Base-by-base conservation (phyloP, 1,140 invertebrate species). In the Halictus rubicundus region DNA sequence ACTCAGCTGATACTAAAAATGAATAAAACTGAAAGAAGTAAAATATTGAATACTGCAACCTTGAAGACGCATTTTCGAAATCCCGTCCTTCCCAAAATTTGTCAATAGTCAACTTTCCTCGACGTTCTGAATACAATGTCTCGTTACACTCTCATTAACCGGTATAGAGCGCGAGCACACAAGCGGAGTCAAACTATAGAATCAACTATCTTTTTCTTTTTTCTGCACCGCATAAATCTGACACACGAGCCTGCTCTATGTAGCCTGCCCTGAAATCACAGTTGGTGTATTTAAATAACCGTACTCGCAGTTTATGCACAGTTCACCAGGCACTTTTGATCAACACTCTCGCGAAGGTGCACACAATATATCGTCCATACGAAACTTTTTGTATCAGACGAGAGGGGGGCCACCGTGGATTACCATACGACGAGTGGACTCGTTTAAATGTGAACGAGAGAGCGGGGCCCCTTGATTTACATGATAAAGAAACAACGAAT, bases 401-500 rank as follows among this genome's bases (percentile, higher is more conserved):
- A 64, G 74, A 27, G 21, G 39, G 3, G 10, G 8, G 10, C 39
- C 25, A 61, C 42, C 25, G 25, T 5, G n/a, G 46, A 77, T 77
- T 77, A 77, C 39, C 74, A 77, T 77, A 77, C 39, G 74, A 77
- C 27, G 65, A 77, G 74, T 77, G 65, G 74, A 61, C 61, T 66
- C 63, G 74, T 69, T 76, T 68, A 76, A 76, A 76, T 32, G 49
- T 37, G 39, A 60, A 46, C 54, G 14, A 60, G 42, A 64, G 32
- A 32, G 32, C 32, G 1, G 49, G 39, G n/a, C 16, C 25, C 21
- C 39, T 54, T 54, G 52, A 76, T 76, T 14, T 76, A 52, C 74
- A 76, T 76, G 25, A 68, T 46, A 59, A 68, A 68, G 65, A 60
- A 32, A 57, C 19, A 37, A 5, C 25, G 37, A 32, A 23, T 68